Evolutionary conservation across 1,140 invertebrate species (phyloP).

Genomic region (Drosophila subpulchrella): DNA sequence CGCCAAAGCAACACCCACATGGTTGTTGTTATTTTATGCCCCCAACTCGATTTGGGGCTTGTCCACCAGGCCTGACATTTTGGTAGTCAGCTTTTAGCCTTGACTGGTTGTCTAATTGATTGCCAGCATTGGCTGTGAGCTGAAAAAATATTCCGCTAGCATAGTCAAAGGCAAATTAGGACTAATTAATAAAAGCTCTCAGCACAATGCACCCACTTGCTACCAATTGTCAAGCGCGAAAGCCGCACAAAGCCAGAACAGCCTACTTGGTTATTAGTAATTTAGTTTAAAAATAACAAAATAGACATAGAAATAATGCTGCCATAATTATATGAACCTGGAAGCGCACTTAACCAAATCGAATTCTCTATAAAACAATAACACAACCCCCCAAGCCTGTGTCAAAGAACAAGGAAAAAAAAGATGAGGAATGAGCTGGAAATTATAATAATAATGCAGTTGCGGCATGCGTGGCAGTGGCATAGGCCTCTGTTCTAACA

Average conservation of each 20-base stretch:
- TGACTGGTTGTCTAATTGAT: slow-evolving; percentile 57
- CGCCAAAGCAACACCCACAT: slow-evolving; percentile 70
- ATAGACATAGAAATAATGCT: slow-evolving; percentile 13
- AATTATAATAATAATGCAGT: slow-evolving; percentile 78
- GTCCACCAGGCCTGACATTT: slow-evolving; percentile 49
- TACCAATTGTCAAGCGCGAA: slow-evolving; percentile 27
- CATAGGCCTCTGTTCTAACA: slow-evolving; percentile 70
- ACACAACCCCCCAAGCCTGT: slow-evolving; percentile 45
- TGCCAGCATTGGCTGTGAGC: slow-evolving; percentile 26
- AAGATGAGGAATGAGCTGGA: slow-evolving; percentile 48
- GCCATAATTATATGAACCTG: slow-evolving; percentile 48
- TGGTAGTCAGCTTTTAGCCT: slow-evolving; percentile 42
- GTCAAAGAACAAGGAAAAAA: slow-evolving; percentile 29
- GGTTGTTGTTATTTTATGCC: slow-evolving; percentile 19
- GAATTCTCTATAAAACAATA: slow-evolving; percentile 75
- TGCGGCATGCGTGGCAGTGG: slow-evolving; percentile 72
- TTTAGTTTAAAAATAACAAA: slow-evolving; percentile 65
- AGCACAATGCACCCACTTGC: slow-evolving; percentile 41
- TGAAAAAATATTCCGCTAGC: slow-evolving; percentile 33
- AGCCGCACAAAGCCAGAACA: slow-evolving; percentile 26
- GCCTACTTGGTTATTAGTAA: slow-evolving; percentile 59
- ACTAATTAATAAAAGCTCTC: slow-evolving; percentile 74
- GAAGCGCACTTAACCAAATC: slow-evolving; percentile 80
- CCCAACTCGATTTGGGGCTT: slow-evolving; percentile 27
- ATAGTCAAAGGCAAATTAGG: slow-evolving; percentile 65